These are phyloP conservation scores for Hypothenemus hampei DNA, from an alignment of 1,140 invertebrate species.

Conservation along the genomic window DNA sequence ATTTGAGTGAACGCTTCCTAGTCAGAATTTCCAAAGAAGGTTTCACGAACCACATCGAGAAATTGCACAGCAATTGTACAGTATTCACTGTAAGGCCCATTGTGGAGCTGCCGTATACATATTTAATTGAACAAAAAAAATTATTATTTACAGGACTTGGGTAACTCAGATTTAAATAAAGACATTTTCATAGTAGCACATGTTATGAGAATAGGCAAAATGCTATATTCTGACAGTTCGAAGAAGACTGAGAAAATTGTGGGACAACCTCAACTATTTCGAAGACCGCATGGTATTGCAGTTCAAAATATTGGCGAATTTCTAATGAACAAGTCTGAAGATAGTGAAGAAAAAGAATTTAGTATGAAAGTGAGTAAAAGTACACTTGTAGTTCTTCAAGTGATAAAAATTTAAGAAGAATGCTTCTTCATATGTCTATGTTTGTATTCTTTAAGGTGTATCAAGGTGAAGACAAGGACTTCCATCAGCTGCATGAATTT, in stretches of 20 bases:
- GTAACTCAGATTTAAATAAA: constrained; percentile 71
- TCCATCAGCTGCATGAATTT: constrained; percentile 81
- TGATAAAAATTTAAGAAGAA: too few relatives aligned
- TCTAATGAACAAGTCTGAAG: constrained; percentile 56
- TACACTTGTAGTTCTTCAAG: too few relatives aligned
- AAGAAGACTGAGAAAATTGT: constrained; percentile 55
- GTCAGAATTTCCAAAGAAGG: constrained; percentile 84
- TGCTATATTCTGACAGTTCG: constrained; percentile 76
- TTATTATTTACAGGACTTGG: constrained; percentile 56
- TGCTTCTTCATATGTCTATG: too few relatives aligned
- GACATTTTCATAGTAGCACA: constrained; percentile 84
- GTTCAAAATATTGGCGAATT: constrained; percentile 64
- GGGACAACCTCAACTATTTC: constrained; percentile 54
- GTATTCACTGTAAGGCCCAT: constrained; percentile 70
- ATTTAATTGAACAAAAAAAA: neutral
- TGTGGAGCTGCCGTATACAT: neutral
- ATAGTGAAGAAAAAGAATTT: constrained; percentile 64
- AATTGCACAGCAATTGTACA: constrained; percentile 81
- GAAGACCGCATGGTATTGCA: constrained; percentile 78
- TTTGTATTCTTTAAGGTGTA: constrained; percentile 63
- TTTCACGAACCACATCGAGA: constrained; percentile 83
- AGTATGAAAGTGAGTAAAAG: constrained; percentile 50
- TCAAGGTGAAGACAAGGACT: constrained; percentile 87
- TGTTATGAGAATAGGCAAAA: constrained; percentile 81
- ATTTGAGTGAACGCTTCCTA: constrained; percentile 81